Conservation (phyloP, 2,888 invertebrate species). For the Conus canariensis region DNA sequence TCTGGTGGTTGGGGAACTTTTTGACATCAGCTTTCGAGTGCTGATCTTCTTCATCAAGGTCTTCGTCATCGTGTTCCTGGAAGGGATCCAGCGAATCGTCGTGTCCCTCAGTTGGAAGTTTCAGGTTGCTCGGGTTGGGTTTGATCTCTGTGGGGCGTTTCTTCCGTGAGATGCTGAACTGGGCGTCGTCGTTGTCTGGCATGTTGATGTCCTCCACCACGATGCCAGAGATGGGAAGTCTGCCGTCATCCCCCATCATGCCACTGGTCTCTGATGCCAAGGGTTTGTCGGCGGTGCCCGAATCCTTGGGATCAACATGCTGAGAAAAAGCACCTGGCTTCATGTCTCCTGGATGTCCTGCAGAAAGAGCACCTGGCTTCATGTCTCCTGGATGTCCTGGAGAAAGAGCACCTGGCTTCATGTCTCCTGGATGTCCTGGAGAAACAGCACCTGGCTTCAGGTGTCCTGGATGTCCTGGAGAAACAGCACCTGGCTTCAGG, state of each 20-base stretch:
- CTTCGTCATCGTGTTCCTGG: not conserved
- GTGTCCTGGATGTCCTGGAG: not conserved
- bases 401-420: too few relatives aligned
- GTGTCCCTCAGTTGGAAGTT: not conserved
- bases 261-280: not conserved
- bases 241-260: not conserved
- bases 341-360: too few relatives aligned
- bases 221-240: not conserved
- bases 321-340: not conserved
- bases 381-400: too few relatives aligned
- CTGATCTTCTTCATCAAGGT: too few relatives aligned
- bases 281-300: not conserved
- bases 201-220: not conserved
- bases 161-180: constrained; percentile 6
- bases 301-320: not conserved
- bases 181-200: constrained; percentile 9
- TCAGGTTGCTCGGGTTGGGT: not conserved
- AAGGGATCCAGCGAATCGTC: not conserved
- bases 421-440: too few relatives aligned
- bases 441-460: too few relatives aligned
- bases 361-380: not conserved
- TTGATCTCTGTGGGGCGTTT: not conserved
- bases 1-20: not conserved
- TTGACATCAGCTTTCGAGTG: too few relatives aligned
- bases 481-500: too few relatives aligned